Percentiles rank a stretch among this genome's conserved stretches.
phyloP scores from a whole-genome alignment of 2,113 vertebrate genomes.

The Thunnus maccoyii region DNA sequence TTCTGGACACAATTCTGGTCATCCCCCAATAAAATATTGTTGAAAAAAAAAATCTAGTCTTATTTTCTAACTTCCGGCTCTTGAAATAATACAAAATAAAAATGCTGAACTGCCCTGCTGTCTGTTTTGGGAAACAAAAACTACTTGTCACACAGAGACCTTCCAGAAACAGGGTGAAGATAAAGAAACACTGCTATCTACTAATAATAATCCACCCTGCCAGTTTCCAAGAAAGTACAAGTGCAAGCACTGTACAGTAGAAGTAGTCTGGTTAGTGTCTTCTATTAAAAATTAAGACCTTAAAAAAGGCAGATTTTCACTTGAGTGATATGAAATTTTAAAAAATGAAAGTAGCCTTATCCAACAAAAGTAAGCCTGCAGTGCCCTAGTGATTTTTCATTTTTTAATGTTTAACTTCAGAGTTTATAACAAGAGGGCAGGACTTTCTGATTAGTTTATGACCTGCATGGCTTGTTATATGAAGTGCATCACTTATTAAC shows the following conservation, averaged over 20 bases:
- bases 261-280: conserved; percentile 56
- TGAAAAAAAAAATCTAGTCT: too few relatives aligned
- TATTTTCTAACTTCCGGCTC: too few relatives aligned
- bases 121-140: conserved; percentile 33
- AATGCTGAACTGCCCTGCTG: not conserved
- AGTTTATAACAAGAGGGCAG: conserved; percentile 30
- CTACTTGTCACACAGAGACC: conserved; percentile 58
- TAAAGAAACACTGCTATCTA: conserved; percentile 46
- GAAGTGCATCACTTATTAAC: too few relatives aligned
- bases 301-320: conserved; percentile 10
- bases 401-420: conserved; percentile 53
- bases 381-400: conserved; percentile 40
- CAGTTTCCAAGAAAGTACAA: conserved; percentile 43
- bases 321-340: conserved; percentile 4
- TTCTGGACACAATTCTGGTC: too few relatives aligned
- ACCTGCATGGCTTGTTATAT: not conserved
- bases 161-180: conserved; percentile 65
- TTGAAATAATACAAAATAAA: not conserved
- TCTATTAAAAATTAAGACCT: conserved; percentile 24
- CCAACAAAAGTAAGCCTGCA: not conserved
- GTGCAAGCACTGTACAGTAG: not conserved
- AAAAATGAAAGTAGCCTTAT: not conserved
- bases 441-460: conserved; percentile 32
- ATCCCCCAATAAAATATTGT: too few relatives aligned
- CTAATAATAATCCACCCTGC: conserved; percentile 57